Conservation (phyloP, 2,888 invertebrate genomes). For the Cancer borealis region DNA sequence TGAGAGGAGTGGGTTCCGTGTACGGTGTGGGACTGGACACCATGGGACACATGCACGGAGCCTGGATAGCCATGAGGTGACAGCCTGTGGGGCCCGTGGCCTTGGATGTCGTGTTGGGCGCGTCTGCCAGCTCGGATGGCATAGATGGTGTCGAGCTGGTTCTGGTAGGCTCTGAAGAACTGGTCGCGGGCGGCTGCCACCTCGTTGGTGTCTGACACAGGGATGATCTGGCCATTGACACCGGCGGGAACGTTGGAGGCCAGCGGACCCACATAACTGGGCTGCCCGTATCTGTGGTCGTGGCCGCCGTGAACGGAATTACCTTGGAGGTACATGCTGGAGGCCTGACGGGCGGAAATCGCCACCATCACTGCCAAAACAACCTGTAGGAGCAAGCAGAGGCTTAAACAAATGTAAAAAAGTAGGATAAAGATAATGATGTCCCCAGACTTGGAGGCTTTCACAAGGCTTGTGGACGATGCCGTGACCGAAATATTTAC, state of each 20-base stretch:
- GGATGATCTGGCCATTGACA: constrained; percentile 58
- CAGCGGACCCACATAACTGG: background rate
- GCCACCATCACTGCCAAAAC: constrained; percentile 62
- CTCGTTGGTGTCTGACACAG: constrained; percentile 63
- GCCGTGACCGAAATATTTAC: background rate
- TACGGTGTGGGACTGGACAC: background rate
- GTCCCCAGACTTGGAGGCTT: background rate
- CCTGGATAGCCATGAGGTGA: background rate
- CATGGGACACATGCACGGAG: background rate
- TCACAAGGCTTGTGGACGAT: background rate
- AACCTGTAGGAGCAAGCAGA: constrained; percentile 41
- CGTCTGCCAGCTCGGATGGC: constrained; percentile 22
- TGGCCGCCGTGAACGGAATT: background rate
- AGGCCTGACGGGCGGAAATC: constrained; percentile 46
- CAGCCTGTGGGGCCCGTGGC: background rate
- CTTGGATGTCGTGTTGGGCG: background rate
- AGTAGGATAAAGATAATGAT: background rate
- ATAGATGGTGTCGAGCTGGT: constrained; percentile 41
- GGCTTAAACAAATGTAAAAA: background rate
- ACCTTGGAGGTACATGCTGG: background rate
- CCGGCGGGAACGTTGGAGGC: background rate
- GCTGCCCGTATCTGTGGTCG: background rate
- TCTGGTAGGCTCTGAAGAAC: constrained; percentile 64
- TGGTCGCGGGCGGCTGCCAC: constrained; percentile 58
- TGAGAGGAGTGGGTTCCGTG: background rate